Evolutionary conservation across 2,888 invertebrate species (phyloP).

Genomic region (Nomada ferruginata): DNA sequence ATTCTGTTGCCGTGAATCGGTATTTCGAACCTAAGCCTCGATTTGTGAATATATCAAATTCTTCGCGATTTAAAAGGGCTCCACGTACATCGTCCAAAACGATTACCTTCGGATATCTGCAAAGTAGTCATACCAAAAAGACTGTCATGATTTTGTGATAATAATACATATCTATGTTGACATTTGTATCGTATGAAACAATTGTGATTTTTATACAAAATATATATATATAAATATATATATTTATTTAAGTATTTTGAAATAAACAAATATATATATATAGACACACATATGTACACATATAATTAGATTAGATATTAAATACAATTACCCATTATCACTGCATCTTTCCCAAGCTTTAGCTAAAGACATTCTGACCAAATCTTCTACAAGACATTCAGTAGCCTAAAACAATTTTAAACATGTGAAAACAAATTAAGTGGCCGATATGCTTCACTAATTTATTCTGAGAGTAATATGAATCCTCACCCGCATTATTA

Average conservation of each 20-base stretch:
- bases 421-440: too few species aligned
- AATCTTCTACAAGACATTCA: slow-evolving; percentile 78
- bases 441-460: background rate
- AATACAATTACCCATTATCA: slow-evolving; percentile 70
- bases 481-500: slow-evolving; percentile 73
- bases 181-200: slow-evolving; percentile 3
- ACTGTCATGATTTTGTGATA: slow-evolving; percentile 25
- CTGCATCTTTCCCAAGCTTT: slow-evolving; percentile 77
- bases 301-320: background rate
- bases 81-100: slow-evolving; percentile 76
- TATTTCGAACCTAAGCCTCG: slow-evolving; percentile 75
- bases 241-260: too few species aligned
- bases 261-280: too few species aligned
- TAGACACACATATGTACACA: background rate
- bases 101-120: slow-evolving; percentile 73
- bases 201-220: slow-evolving; percentile 33
- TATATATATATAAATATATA: slow-evolving; percentile 7
- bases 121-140: slow-evolving; percentile 51
- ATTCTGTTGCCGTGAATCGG: slow-evolving; percentile 36
- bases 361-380: slow-evolving; percentile 76
- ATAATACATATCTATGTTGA: slow-evolving; percentile 13
- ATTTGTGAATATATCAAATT: slow-evolving; percentile 82
- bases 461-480: background rate
- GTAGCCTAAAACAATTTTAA: slow-evolving; percentile 64
- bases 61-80: slow-evolving; percentile 77